Evolutionary conservation across 2,888 invertebrate genomes (phyloP), one percentile per base, ranked within the genome.

Genomic region (Nasonovia ribisnigri): DNA sequence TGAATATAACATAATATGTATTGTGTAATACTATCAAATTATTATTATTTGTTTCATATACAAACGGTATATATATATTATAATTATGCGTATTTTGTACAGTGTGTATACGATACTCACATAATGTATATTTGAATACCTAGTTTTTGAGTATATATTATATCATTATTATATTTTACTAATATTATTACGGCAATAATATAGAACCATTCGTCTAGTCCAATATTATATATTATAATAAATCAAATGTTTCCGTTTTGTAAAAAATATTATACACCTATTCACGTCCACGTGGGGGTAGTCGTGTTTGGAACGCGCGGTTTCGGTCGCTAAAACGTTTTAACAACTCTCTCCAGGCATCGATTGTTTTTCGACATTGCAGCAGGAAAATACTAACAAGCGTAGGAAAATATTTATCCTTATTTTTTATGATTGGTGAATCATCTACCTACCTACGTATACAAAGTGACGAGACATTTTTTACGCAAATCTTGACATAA

Each of bases 141-240:
- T 60, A 46, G 46, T 86, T 86, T 46, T 29, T 54, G 36, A 36
- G 16, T 77, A 77, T 20, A 77, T 77, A 77, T 77, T 20, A 20
- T 54, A 54, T 48, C 24, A n/a, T 48, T 36, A 89, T 89, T 46
- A 84, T 84, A 91, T 84, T 77, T 77, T 36, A 36, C 36, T 20
- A 77, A 36, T 36, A 77, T 77, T n/a, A 67, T 84, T 42, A 77
- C 16, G 88, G 77, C 67, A 77, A 89, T 89, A 54, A 92, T 54
- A 54, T 24, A n/a, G 77, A 89, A 84, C 24, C 88, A 43, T 84
- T 88, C 54, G 77, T 89, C 92, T 92, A 92, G 92, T 92, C 88
- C 92, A 89, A 67, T 92, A 84, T 26, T 26, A 36, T 67, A 51
- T 77, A 90, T 48, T 48, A 77, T 42, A 24, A 54, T 84, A 43